phyloP scores from a whole-genome alignment of 2,797 vertebrate species.

The Columba guinea region DNA sequence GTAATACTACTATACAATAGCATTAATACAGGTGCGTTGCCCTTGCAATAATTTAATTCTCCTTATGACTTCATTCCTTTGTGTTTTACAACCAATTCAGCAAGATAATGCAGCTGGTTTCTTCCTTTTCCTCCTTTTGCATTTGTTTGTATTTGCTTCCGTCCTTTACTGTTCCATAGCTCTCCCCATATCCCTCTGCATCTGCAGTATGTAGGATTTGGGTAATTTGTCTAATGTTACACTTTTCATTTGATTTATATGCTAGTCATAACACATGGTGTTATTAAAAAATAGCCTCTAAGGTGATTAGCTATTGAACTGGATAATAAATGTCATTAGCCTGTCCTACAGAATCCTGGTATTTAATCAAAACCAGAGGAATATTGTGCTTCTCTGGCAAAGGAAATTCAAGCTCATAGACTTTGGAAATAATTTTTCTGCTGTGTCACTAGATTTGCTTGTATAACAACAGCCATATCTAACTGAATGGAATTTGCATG shows the following conservation, averaged over 20 bases:
- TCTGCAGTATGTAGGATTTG: not conserved
- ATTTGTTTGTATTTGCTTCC: not conserved
- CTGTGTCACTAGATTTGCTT: not conserved
- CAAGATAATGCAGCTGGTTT: not conserved
- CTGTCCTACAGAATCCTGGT: not conserved
- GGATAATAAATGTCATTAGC: not conserved
- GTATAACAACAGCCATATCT: not conserved
- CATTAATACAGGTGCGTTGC: too few species aligned
- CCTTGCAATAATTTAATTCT: not conserved
- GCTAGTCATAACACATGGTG: not conserved
- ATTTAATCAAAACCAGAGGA: not conserved
- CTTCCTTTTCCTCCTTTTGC: not conserved
- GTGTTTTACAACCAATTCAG: not conserved
- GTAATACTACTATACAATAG: too few species aligned
- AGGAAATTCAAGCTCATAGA: not conserved
- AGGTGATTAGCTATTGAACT: not conserved
- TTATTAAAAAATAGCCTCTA: not conserved
- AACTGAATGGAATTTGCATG: not conserved
- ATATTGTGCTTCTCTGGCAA: not conserved
- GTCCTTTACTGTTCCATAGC: not conserved
- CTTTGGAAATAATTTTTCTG: not conserved
- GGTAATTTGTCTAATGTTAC: not conserved
- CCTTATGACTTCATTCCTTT: not conserved
- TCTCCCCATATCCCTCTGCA: not conserved
- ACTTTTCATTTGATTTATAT: not conserved